Percentiles rank a stretch among this genome's conserved stretches.
Conservation (phyloP, 2,888 invertebrate species). For the Lasioglossum lativentre region DNA sequence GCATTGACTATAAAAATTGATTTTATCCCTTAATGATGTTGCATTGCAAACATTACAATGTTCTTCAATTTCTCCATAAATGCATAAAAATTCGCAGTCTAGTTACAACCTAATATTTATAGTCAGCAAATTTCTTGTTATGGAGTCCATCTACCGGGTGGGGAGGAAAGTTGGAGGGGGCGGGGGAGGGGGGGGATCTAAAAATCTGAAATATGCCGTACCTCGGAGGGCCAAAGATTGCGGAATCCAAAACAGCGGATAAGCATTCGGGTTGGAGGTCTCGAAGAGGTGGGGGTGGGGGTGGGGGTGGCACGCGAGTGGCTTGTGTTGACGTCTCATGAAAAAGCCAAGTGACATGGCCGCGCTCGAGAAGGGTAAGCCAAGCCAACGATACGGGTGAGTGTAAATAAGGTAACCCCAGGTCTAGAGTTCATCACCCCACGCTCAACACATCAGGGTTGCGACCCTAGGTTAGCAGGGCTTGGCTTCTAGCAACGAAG, state of each 20-base stretch:
- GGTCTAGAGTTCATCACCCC: conserved; percentile 69
- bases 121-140: too few species aligned
- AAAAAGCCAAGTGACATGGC: conserved; percentile 64
- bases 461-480: conserved; percentile 67
- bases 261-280: not conserved
- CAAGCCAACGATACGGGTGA: conserved; percentile 68
- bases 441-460: conserved; percentile 66
- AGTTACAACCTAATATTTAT: too few species aligned
- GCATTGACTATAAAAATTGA: too few species aligned
- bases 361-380: conserved; percentile 53
- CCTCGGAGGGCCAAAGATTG: not conserved
- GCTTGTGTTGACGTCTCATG: conserved; percentile 51
- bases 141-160: too few species aligned
- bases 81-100: too few species aligned
- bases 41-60: too few species aligned
- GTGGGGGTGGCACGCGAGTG: conserved; percentile 20
- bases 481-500: conserved; percentile 41
- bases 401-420: conserved; percentile 72
- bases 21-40: too few species aligned
- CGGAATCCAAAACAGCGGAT: conserved; percentile 16
- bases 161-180: too few species aligned
- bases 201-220: not conserved
- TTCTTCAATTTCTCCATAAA: too few species aligned
- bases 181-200: not conserved
- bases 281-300: not conserved